phyloP scores from a whole-genome alignment of 2,113 vertebrate species.

The Phalacrocorax pelagicus region DNA sequence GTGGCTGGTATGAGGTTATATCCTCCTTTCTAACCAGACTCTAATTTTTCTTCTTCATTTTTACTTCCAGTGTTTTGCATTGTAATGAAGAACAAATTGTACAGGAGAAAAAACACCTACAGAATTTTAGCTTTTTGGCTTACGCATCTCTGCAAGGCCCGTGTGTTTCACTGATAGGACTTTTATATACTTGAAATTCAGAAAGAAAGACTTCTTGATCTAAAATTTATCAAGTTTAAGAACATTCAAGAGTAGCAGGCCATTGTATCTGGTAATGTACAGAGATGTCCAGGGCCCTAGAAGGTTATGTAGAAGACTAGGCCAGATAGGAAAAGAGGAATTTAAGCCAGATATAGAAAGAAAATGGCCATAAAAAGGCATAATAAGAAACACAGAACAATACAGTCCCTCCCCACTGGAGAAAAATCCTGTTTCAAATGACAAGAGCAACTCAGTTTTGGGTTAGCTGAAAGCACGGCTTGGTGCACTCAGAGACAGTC shows the following conservation, averaged over 20 bases:
- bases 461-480: neutral
- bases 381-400: rapidly evolving
- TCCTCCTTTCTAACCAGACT: neutral
- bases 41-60: slow-evolving; percentile 36
- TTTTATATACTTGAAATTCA: neutral
- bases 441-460: neutral
- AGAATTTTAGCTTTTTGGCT: neutral
- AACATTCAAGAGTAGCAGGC: neutral
- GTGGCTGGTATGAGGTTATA: slow-evolving; percentile 2
- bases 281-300: neutral
- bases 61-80: neutral
- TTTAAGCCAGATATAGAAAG: neutral
- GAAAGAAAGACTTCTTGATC: neutral
- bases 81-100: neutral
- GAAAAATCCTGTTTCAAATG: neutral
- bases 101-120: neutral
- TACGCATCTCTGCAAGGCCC: neutral
- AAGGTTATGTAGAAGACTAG: neutral
- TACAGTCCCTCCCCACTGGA: neutral
- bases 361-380: neutral
- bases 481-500: neutral
- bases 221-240: neutral
- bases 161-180: neutral
- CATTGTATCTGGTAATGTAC: neutral
- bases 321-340: neutral